Evolutionary conservation across 2,113 vertebrate genomes (phyloP).

Genomic region (Echinops telfairi): DNA sequence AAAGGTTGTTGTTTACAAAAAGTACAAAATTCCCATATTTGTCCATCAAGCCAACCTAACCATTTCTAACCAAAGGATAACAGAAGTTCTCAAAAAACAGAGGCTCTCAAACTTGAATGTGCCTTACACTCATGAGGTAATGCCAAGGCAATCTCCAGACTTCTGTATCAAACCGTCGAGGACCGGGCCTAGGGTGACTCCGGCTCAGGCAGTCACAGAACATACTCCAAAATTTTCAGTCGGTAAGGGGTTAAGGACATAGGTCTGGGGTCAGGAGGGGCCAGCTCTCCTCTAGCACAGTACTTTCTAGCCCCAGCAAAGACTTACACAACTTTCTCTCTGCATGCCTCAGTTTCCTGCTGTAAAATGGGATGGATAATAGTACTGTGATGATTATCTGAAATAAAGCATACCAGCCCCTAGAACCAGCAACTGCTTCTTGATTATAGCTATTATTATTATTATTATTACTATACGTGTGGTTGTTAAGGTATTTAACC

Average conservation of each 20-base stretch:
- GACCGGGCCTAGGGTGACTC: not conserved
- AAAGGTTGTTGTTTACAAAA: not conserved
- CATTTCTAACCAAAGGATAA: not conserved
- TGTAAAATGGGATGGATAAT: not conserved
- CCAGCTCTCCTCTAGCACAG: not conserved
- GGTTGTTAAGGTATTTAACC: constrained; percentile 18
- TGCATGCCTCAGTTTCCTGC: not conserved
- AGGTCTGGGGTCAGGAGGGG: not conserved
- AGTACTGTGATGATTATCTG: not conserved
- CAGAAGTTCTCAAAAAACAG: not conserved
- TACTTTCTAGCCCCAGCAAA: not conserved
- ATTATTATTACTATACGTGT: not conserved
- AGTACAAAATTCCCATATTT: not conserved
- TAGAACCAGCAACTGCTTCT: not conserved
- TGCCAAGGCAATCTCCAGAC: not conserved
- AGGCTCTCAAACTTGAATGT: not conserved
- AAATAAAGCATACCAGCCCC: not conserved
- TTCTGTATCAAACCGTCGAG: not conserved
- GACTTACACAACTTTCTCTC: not conserved
- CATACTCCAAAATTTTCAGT: not conserved
- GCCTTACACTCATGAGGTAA: not conserved
- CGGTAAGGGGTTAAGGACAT: not conserved
- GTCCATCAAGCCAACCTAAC: not conserved
- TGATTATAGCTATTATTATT: not conserved
- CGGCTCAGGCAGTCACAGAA: not conserved